phyloP scores from a whole-genome alignment of 2,797 vertebrate species.

The Acrossocheilus wenchowensis region DNA sequence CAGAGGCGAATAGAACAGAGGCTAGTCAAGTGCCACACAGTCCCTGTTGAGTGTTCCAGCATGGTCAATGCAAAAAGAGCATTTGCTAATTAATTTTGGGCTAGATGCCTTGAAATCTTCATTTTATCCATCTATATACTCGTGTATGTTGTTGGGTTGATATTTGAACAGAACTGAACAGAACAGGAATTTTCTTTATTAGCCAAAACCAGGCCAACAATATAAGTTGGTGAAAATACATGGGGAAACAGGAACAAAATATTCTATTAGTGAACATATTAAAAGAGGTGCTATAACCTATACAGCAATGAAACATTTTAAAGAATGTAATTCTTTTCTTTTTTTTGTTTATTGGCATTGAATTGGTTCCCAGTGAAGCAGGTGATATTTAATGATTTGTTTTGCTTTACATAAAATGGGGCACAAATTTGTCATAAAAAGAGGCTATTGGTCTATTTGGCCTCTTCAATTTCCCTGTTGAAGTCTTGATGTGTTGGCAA shows the following conservation, averaged over 20 bases:
- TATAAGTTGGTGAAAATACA: not conserved
- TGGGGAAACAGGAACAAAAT: not conserved
- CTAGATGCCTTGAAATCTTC: not conserved
- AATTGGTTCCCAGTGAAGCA: no score
- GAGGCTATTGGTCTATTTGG: not conserved
- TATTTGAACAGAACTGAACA: not conserved
- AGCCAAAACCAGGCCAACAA: not conserved
- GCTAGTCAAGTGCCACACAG: not conserved
- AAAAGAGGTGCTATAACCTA: not conserved
- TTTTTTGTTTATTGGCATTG: not conserved
- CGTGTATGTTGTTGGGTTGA: not conserved
- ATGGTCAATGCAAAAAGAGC: not conserved
- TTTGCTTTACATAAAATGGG: no score
- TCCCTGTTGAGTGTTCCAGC: not conserved
- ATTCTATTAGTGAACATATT: not conserved
- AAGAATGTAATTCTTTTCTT: not conserved
- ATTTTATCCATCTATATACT: not conserved
- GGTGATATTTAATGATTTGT: no score
- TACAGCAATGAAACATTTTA: not conserved
- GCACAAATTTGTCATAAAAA: not conserved
- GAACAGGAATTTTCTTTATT: not conserved
- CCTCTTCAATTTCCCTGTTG: not conserved
- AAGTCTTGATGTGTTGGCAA: not conserved
- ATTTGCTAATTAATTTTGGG: conserved; percentile 8
- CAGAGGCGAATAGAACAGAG: conserved; percentile 4